Conservation (phyloP, 2,797 vertebrate genomes). For the Myotis pilosus region DNA sequence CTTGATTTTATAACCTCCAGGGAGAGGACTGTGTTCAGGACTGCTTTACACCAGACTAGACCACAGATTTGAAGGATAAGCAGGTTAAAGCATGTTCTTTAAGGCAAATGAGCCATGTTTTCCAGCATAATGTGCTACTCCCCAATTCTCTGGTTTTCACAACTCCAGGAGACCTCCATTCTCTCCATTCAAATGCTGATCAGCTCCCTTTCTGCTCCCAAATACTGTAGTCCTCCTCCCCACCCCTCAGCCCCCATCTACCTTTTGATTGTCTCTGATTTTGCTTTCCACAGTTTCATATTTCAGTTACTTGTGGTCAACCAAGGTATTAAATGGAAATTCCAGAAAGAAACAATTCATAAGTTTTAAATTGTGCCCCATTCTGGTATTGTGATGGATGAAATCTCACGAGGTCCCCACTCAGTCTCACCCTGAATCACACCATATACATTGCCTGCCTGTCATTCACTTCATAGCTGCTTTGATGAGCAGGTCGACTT, state of each 20-base stretch:
- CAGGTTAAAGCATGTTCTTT: neutral
- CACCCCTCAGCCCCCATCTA: neutral
- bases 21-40: neutral
- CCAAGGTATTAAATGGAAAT: neutral
- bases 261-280: neutral
- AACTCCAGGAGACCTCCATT: fast-evolving
- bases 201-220: neutral
- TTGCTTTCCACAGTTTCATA: neutral
- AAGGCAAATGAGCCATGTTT: neutral
- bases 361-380: neutral
- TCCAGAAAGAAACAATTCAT: neutral
- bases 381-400: neutral
- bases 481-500: too few species aligned
- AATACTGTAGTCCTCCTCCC: neutral
- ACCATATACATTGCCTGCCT: neutral
- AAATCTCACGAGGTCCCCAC: neutral
- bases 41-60: too few species aligned
- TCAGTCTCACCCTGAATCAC: neutral
- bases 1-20: neutral
- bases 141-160: neutral
- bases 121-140: neutral
- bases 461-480: neutral
- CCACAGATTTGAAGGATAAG: neutral
- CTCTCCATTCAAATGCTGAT: neutral
- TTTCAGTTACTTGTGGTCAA: neutral